These are phyloP conservation scores for Anoplius nigerrimus DNA, from an alignment of 2,888 invertebrate genomes.

Conservation along the genomic window DNA sequence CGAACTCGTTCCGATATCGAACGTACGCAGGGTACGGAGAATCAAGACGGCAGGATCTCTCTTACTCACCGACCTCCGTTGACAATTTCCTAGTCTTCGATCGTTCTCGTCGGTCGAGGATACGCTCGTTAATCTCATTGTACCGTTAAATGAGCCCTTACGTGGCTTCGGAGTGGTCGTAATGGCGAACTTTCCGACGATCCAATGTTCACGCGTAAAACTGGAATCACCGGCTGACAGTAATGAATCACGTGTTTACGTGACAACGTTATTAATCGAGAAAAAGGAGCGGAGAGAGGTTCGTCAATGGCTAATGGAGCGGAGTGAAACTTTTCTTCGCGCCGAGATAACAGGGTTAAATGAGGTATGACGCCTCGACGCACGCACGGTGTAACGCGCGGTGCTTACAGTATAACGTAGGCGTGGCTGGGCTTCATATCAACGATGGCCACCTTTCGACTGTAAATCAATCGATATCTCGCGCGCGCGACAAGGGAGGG, in stretches of 20 bases:
- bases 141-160: no score
- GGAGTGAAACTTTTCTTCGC: constrained; percentile 6
- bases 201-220: no score
- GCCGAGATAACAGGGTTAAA: constrained; percentile 36
- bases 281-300: background rate
- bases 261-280: background rate
- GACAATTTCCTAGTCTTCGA: no score
- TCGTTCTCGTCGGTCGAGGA: no score
- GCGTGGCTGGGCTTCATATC: constrained; percentile 73
- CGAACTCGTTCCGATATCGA: background rate
- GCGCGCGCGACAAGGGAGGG: constrained; percentile 51
- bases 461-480: constrained; percentile 75
- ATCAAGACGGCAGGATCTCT: no score
- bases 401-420: constrained; percentile 59
- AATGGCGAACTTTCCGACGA: no score
- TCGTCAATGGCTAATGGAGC: background rate
- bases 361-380: constrained; percentile 44
- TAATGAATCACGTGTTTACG: background rate
- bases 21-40: no score
- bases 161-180: no score
- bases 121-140: no score
- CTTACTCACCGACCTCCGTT: no score
- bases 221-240: no score
- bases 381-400: constrained; percentile 35
- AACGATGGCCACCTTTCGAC: constrained; percentile 74